phyloP scores from a whole-genome alignment of 2,797 vertebrate genomes.

The Squalus acanthias region DNA sequence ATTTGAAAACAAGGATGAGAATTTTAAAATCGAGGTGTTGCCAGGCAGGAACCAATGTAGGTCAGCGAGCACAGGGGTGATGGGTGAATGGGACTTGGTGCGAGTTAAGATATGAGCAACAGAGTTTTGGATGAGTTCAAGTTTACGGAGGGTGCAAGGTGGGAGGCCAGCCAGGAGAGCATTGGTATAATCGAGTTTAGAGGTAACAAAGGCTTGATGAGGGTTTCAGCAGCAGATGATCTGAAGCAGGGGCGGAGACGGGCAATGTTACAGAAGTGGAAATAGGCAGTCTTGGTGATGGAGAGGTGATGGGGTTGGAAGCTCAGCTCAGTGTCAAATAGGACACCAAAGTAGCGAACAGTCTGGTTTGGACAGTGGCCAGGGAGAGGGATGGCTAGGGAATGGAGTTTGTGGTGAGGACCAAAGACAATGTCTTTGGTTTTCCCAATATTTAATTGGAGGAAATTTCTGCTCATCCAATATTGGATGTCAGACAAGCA shows the following conservation, averaged over 20 bases:
- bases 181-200: not conserved
- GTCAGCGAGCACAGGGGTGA: not conserved
- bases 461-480: not conserved
- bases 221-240: not conserved
- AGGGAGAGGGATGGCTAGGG: not conserved
- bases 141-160: not conserved
- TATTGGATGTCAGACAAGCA: not conserved
- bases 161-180: not conserved
- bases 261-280: not conserved
- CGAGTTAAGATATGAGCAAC: not conserved
- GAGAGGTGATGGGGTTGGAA: not conserved
- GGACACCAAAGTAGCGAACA: not conserved
- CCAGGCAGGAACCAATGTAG: not conserved
- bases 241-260: not conserved
- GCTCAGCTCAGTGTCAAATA: not conserved
- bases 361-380: not conserved
- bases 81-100: not conserved
- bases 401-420: not conserved
- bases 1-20: not conserved
- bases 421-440: too few species aligned
- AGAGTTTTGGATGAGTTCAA: not conserved
- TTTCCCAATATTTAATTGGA: not conserved
- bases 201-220: not conserved
- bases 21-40: not conserved
- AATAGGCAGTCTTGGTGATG: not conserved